A percentile compares a stretch with the other conserved stretches of the same genome.
Evolutionary conservation across 2,113 vertebrate species (phyloP).

Genomic region (Herpailurus yagouaroundi): DNA sequence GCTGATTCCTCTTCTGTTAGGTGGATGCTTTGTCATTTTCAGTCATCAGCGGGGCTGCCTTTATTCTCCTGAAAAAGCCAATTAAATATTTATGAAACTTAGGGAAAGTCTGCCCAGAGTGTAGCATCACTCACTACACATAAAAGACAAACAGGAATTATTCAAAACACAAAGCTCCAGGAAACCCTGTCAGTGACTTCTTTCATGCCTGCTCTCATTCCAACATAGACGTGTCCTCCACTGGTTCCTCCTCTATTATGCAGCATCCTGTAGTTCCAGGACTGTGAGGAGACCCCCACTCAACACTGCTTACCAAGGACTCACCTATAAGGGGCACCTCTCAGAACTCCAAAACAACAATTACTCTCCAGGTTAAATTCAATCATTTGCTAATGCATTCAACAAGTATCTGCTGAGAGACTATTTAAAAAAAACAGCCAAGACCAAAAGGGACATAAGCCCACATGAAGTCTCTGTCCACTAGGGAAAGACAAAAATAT

Average conservation of each 20-base stretch:
- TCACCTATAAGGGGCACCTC: not conserved
- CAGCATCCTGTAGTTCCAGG: not conserved
- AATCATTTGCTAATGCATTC: conserved; percentile 2
- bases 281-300: not conserved
- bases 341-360: conserved; percentile 41
- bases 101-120: conserved; percentile 69
- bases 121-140: conserved; percentile 69
- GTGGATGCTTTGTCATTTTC: conserved; percentile 98
- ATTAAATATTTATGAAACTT: conserved; percentile 85
- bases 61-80: conserved; percentile 91
- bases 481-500: not conserved
- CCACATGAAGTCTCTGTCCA: not conserved
- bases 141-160: conserved; percentile 71
- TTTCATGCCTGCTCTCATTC: not conserved
- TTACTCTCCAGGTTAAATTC: not conserved
- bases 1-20: conserved; percentile 95
- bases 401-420: conserved; percentile 44
- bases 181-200: not conserved
- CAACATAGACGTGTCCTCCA: not conserved
- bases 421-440: not conserved
- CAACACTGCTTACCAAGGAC: not conserved
- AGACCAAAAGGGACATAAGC: conserved; percentile 4
- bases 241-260: not conserved
- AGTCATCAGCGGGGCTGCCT: conserved; percentile 88
- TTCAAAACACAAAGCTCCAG: conserved; percentile 68